phyloP scores from a whole-genome alignment of 1,140 invertebrate genomes.

The Brachionus asplanchnoidis region DNA sequence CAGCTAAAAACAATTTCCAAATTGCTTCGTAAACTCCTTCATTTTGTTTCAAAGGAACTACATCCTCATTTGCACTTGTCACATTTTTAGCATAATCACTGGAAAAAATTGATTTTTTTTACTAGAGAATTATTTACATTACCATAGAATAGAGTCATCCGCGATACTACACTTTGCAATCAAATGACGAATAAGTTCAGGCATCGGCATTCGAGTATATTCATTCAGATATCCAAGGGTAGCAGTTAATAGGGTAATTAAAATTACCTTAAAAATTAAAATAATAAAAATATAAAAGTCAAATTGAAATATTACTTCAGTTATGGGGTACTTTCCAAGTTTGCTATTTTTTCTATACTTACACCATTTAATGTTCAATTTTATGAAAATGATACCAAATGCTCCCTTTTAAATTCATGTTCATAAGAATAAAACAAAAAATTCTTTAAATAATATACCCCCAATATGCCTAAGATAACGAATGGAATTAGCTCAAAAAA shows the following conservation, averaged over 20 bases:
- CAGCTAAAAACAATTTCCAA: slow-evolving; percentile 79
- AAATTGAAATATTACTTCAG: slow-evolving; percentile 64
- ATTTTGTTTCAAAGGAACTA: slow-evolving; percentile 75
- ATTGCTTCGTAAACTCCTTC: slow-evolving; percentile 79
- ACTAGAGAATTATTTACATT: not conserved
- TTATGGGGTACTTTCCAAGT: slow-evolving; percentile 92
- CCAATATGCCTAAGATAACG: slow-evolving; percentile 87
- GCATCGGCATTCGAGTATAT: slow-evolving; percentile 89
- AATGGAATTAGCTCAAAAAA: slow-evolving; percentile 97
- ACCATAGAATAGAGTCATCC: slow-evolving; percentile 76
- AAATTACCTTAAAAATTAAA: slow-evolving; percentile 61
- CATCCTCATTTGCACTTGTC: slow-evolving; percentile 56
- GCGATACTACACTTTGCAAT: slow-evolving; percentile 93
- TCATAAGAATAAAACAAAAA: not conserved
- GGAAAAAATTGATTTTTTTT: not conserved
- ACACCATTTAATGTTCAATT: slow-evolving; percentile 91
- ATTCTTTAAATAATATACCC: slow-evolving; percentile 51
- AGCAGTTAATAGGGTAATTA: slow-evolving; percentile 83
- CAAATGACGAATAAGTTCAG: slow-evolving; percentile 86
- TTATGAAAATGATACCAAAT: slow-evolving; percentile 94
- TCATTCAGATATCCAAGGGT: slow-evolving; percentile 91
- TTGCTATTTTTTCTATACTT: slow-evolving; percentile 85
- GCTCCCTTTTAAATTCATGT: slow-evolving; percentile 62
- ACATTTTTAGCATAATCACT: slow-evolving; percentile 59
- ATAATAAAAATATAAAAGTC: not conserved